These are phyloP conservation scores for Xenentodon cancila DNA, from an alignment of 2,797 vertebrate species.

Conservation along the genomic window DNA sequence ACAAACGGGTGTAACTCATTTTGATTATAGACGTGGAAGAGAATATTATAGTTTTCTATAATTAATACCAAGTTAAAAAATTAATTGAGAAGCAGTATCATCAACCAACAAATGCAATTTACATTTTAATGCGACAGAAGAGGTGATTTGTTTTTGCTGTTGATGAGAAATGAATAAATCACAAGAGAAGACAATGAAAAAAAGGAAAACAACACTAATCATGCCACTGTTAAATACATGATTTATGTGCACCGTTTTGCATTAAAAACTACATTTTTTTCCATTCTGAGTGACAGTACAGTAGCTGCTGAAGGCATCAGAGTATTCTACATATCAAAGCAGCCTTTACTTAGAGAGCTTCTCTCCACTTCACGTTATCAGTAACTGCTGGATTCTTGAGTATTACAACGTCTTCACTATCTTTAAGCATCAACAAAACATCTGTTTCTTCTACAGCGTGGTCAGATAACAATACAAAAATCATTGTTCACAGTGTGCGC, in stretches of 20 bases:
- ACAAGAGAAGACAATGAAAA: conserved; percentile 46
- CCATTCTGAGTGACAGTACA: conserved; percentile 70
- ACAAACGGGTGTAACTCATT: neutral
- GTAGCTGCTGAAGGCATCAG: conserved; percentile 79
- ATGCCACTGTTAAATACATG: conserved; percentile 66
- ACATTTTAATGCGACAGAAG: conserved; percentile 21
- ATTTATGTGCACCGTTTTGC: conserved; percentile 77
- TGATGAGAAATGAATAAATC: conserved; percentile 28
- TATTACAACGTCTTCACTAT: conserved; percentile 56
- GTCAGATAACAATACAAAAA: conserved; percentile 43
- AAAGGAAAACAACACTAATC: conserved; percentile 24
- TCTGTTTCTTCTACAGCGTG: conserved; percentile 46
- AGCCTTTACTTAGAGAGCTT: conserved; percentile 48
- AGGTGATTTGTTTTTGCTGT: conserved; percentile 22
- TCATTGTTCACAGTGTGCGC: conserved; percentile 50
- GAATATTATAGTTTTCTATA: neutral
- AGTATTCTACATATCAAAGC: conserved; percentile 61
- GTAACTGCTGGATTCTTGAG: conserved; percentile 64
- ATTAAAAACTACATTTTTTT: conserved; percentile 71
- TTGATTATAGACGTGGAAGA: neutral
- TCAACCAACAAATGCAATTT: conserved; percentile 30
- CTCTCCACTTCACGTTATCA: conserved; percentile 54
- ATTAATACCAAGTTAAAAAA: conserved; percentile 11
- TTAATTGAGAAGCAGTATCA: conserved; percentile 6
- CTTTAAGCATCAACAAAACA: conserved; percentile 55